Conservation (phyloP, 2,888 invertebrate genomes). For the Campopleginae sp. region DNA sequence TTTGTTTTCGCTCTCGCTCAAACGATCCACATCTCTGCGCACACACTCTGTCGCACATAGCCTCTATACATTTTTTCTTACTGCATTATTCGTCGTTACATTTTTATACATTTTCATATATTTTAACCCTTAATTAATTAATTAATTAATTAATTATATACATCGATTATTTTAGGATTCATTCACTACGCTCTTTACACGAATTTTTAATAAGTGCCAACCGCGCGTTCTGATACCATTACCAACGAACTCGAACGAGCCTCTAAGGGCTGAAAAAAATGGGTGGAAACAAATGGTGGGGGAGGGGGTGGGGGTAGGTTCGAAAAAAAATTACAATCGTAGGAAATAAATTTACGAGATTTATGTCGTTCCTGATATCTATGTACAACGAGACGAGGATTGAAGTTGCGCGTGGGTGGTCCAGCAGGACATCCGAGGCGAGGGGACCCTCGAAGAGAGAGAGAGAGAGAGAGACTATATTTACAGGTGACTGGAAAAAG, state of each 20-base stretch:
- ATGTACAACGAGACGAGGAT: constrained; percentile 67
- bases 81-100: constrained; percentile 23
- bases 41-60: constrained; percentile 24
- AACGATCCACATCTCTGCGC: background rate
- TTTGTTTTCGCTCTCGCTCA: background rate
- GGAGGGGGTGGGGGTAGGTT: background rate
- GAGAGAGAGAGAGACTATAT: constrained; percentile 67
- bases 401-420: constrained; percentile 79
- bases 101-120: constrained; percentile 48
- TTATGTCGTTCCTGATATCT: constrained; percentile 61
- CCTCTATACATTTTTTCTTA: constrained; percentile 24
- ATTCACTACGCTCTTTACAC: constrained; percentile 70
- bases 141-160: constrained; percentile 18
- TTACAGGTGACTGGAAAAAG: constrained; percentile 77
- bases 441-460: constrained; percentile 47
- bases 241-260: constrained; percentile 5
- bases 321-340: constrained; percentile 11
- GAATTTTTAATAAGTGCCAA: constrained; percentile 75
- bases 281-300: background rate
- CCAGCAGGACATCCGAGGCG: constrained; percentile 69
- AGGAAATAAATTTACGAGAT: constrained; percentile 41
- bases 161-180: constrained; percentile 49
- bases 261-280: background rate
- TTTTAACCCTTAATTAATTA: constrained; percentile 3
- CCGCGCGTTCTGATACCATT: constrained; percentile 62